Percentiles rank a stretch among this genome's conserved stretches.
Conservation (phyloP, 2,113 vertebrate species). For the Brachyhypopomus occidentalis region DNA sequence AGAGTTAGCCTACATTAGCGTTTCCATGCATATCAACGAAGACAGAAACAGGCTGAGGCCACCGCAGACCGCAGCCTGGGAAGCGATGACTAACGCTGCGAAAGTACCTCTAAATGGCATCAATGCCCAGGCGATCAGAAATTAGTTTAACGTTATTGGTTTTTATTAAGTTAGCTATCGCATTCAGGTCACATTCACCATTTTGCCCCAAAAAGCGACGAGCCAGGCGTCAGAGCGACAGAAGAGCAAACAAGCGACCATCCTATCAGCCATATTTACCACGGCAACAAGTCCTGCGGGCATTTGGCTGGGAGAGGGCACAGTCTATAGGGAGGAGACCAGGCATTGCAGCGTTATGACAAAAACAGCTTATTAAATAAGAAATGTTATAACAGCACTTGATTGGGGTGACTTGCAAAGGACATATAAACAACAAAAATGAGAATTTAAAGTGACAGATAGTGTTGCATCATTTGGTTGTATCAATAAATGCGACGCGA, state of each 20-base stretch:
- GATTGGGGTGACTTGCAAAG: background rate
- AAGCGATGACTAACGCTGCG: conserved; percentile 75
- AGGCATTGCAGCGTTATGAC: conserved; percentile 38
- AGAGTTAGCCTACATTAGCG: background rate
- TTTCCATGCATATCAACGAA: conserved; percentile 1
- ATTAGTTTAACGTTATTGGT: conserved; percentile 52
- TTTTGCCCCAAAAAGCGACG: conserved; percentile 48
- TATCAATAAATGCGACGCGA: conserved; percentile 48
- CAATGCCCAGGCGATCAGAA: conserved; percentile 48
- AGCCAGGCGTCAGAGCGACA: conserved; percentile 25
- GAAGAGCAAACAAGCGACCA: conserved; percentile 37
- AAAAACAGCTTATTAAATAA: conserved; percentile 1
- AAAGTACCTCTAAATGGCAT: conserved; percentile 68
- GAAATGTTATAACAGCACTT: background rate
- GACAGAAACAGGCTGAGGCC: conserved; percentile 50
- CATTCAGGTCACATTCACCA: conserved; percentile 58
- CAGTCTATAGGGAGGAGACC: conserved; percentile 38
- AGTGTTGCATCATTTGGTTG: conserved; percentile 39
- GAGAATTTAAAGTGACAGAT: conserved; percentile 31
- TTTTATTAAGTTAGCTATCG: conserved; percentile 36
- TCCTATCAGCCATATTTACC: conserved; percentile 47
- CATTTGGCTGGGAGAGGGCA: conserved; percentile 42
- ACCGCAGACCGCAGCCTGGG: conserved; percentile 67
- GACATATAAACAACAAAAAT: background rate
- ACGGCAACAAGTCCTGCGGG: conserved; percentile 60